Percentiles rank a stretch among this genome's conserved stretches.
These are phyloP conservation scores for Tamias sibiricus DNA, from an alignment of 2,113 vertebrate species.

Conservation along the genomic window DNA sequence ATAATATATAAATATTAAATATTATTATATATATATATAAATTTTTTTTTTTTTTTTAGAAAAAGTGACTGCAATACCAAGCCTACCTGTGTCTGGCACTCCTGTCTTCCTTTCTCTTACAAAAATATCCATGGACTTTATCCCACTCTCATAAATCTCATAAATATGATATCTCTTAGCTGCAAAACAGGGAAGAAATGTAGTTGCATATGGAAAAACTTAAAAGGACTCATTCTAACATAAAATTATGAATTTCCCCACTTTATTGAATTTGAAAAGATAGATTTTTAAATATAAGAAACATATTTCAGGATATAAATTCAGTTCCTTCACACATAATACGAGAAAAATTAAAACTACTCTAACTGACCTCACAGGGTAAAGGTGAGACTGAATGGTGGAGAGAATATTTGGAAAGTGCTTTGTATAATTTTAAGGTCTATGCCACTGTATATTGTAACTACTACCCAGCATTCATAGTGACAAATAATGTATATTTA, in stretches of 20 bases:
- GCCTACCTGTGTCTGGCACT: background rate
- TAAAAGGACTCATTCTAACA: background rate
- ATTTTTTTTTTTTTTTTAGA: background rate
- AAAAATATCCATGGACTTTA: background rate
- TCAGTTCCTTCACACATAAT: background rate
- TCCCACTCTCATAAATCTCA: background rate
- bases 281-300: background rate
- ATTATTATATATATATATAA: too few relatives aligned
- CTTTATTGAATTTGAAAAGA: background rate
- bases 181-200: background rate
- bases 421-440: background rate
- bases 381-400: background rate
- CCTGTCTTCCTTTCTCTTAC: background rate
- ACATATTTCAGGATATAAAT: background rate
- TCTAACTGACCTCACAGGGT: background rate
- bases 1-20: too few relatives aligned
- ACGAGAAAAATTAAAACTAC: background rate
- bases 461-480: background rate
- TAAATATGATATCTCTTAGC: background rate
- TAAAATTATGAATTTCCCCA: background rate
- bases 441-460: background rate
- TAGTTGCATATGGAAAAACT: background rate
- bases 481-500: background rate
- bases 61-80: background rate
- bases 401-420: background rate